phyloP scores from a whole-genome alignment of 2,113 vertebrate genomes.

The Hystrix cristata region DNA sequence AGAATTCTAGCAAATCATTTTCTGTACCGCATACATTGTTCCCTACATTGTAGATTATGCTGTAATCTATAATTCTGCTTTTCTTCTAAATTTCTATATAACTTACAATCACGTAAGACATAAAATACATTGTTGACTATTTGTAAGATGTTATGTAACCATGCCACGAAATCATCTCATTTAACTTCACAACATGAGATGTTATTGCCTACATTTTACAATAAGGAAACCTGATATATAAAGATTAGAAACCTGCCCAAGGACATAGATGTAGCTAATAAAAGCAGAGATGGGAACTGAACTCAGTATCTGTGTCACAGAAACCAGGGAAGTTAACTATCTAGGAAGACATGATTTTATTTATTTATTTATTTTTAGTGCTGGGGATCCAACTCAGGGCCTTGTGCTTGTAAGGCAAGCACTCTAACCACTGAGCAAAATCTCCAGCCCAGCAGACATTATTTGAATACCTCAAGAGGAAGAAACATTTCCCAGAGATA shows the following conservation, averaged over 20 bases:
- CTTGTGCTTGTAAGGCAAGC: too few relatives aligned
- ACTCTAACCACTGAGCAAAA: too few relatives aligned
- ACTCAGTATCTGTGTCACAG: constrained; percentile 8
- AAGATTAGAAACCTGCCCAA: background rate
- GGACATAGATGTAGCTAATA: background rate
- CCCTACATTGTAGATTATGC: background rate
- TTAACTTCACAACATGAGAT: background rate
- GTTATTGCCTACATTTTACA: background rate
- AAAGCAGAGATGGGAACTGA: background rate
- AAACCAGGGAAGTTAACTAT: constrained; percentile 26
- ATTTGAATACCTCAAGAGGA: constrained; percentile 53
- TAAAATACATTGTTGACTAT: background rate
- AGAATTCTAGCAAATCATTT: background rate
- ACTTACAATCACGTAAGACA: background rate
- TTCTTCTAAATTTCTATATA: background rate
- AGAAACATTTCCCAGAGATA: background rate
- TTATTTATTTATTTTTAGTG: too few relatives aligned
- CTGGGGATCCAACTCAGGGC: too few relatives aligned
- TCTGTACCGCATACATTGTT: background rate
- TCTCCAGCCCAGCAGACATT: background rate
- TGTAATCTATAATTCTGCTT: background rate
- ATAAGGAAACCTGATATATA: background rate
- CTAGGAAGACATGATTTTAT: background rate
- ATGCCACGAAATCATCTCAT: background rate
- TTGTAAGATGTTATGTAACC: background rate